Evolutionary conservation across 2,113 vertebrate species (phyloP).

Genomic region (Blennius ocellaris): DNA sequence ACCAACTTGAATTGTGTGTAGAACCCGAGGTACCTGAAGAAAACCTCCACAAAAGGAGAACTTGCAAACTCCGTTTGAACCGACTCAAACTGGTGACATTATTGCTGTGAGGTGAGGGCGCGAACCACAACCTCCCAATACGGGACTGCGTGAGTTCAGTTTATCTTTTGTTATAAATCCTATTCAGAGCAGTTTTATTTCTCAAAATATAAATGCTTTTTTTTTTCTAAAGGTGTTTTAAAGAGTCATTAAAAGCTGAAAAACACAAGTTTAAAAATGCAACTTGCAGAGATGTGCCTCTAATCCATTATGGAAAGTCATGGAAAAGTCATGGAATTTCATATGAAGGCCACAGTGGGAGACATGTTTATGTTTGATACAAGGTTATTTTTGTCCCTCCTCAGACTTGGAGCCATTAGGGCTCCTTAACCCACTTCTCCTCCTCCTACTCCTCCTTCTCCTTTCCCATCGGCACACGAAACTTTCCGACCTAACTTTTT

Average conservation of each 20-base stretch:
- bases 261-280: not conserved
- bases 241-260: slow-evolving; percentile 6
- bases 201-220: too few species aligned
- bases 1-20: too few species aligned
- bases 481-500: not conserved
- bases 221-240: too few species aligned
- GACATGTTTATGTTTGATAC: slow-evolving; percentile 42
- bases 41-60: too few species aligned
- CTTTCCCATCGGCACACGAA: slow-evolving; percentile 14
- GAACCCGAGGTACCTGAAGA: too few species aligned
- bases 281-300: slow-evolving; percentile 16
- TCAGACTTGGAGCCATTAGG: slow-evolving; percentile 39
- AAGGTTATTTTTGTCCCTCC: slow-evolving; percentile 44
- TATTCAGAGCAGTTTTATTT: too few species aligned
- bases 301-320: slow-evolving; percentile 23
- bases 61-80: too few species aligned
- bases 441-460: slow-evolving; percentile 1
- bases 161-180: too few species aligned
- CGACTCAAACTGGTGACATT: too few species aligned
- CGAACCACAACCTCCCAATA: too few species aligned
- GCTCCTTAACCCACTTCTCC: slow-evolving; percentile 34
- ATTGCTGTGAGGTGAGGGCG: too few species aligned
- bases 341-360: slow-evolving; percentile 20
- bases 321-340: slow-evolving; percentile 52
- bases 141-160: too few species aligned